These are phyloP conservation scores for Phytoseiulus persimilis DNA, from an alignment of 2,888 invertebrate species.

Conservation along the genomic window DNA sequence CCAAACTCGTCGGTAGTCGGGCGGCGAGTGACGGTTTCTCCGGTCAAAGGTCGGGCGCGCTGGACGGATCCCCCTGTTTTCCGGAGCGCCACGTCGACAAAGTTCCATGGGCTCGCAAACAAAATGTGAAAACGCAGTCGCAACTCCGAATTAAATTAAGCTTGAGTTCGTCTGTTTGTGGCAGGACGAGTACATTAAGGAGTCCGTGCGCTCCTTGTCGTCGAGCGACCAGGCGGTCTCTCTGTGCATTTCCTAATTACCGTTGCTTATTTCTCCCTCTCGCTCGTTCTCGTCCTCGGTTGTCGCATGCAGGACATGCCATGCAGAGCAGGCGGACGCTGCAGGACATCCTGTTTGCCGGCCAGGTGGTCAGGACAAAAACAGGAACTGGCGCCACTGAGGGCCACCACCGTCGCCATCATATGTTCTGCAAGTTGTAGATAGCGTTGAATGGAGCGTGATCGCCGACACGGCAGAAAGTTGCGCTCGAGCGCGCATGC, in stretches of 20 bases:
- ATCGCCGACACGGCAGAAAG: neutral
- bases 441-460: neutral
- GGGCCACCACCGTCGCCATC: neutral
- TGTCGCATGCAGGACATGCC: neutral
- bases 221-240: neutral
- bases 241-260: neutral
- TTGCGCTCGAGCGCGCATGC: neutral
- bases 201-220: neutral
- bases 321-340: neutral
- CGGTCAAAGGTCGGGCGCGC: no score
- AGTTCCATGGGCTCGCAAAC: neutral
- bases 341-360: neutral
- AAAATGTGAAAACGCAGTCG: neutral
- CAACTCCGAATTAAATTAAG: neutral
- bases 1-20: no score
- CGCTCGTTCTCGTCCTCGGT: neutral
- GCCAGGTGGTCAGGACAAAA: neutral
- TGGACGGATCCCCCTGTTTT: no score
- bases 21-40: no score
- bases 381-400: neutral
- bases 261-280: neutral
- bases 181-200: neutral
- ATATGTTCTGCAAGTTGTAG: constrained; percentile 5
- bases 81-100: neutral
- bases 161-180: neutral